Conservation (phyloP, 2,113 vertebrate genomes). For the Hypomesus transpacificus region DNA sequence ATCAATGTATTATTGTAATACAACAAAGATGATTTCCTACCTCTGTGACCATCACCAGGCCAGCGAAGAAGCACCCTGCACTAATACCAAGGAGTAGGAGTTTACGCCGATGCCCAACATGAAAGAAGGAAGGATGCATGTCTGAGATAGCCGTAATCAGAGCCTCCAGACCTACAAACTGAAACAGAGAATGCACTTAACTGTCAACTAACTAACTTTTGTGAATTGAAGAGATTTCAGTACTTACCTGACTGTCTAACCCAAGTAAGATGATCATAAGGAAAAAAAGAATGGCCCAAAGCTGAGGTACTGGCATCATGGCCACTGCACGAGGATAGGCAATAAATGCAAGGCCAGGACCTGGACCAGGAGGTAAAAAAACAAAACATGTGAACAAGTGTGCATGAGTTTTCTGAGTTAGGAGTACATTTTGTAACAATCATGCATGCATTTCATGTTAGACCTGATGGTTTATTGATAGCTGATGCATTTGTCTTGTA, state of each 20-base stretch:
- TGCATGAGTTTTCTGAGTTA: background rate
- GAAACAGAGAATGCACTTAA: constrained; percentile 34
- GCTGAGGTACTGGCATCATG: constrained; percentile 77
- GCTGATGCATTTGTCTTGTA: background rate
- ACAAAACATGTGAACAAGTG: background rate
- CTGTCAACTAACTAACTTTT: background rate
- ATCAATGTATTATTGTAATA: background rate
- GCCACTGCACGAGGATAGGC: constrained; percentile 75
- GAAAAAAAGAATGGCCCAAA: constrained; percentile 76
- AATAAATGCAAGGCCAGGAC: constrained; percentile 76
- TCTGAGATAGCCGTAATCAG: constrained; percentile 69
- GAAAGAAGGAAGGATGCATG: constrained; percentile 68
- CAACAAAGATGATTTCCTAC: constrained; percentile 54
- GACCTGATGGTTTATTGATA: background rate
- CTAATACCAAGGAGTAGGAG: constrained; percentile 66
- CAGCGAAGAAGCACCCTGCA: constrained; percentile 62
- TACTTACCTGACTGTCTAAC: constrained; percentile 72
- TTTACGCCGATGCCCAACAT: constrained; percentile 71
- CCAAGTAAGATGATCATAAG: constrained; percentile 76
- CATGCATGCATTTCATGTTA: background rate
- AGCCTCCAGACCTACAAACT: constrained; percentile 78
- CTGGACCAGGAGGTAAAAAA: constrained; percentile 40
- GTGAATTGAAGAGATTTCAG: background rate
- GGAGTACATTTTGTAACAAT: background rate
- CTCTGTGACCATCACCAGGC: constrained; percentile 75